phyloP scores from a whole-genome alignment of 2,888 invertebrate genomes.

The Drosophila gaucha region DNA sequence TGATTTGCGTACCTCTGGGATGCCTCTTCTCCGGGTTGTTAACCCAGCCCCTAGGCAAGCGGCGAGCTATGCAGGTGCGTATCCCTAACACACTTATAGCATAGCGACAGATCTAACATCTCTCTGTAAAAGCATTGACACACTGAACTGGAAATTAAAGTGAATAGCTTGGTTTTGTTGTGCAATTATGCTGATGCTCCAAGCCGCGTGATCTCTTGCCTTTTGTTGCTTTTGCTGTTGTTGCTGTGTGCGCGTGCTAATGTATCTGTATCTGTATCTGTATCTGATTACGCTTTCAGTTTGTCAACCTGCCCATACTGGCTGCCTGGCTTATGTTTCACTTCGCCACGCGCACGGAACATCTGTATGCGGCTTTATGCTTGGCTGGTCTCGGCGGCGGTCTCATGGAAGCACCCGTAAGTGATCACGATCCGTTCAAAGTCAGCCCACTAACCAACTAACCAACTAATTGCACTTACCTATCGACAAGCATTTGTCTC shows the following conservation, averaged over 20 bases:
- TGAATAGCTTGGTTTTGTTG: constrained; percentile 34
- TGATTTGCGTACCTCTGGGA: constrained; percentile 92
- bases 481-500: constrained; percentile 8
- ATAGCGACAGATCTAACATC: background rate
- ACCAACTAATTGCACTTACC: constrained; percentile 23
- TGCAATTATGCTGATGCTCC: constrained; percentile 50
- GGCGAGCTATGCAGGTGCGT: constrained; percentile 89
- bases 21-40: constrained; percentile 90
- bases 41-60: constrained; percentile 90
- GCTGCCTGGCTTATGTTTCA: constrained; percentile 91
- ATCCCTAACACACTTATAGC: background rate
- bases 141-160: constrained; percentile 48
- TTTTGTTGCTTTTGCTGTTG: too few relatives aligned
- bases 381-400: constrained; percentile 92
- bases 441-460: constrained; percentile 16
- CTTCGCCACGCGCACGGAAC: constrained; percentile 87
- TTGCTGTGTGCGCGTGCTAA: background rate
- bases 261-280: constrained; percentile 3
- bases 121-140: constrained; percentile 47
- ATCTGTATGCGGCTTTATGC: constrained; percentile 89
- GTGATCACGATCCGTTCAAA: constrained; percentile 68
- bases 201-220: constrained; percentile 15
- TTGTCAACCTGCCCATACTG: constrained; percentile 90
- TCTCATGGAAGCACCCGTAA: constrained; percentile 91
- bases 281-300: constrained; percentile 64